Base-by-base conservation (phyloP, 2,888 invertebrate species). In the Dasysyrphus tricinctus region DNA sequence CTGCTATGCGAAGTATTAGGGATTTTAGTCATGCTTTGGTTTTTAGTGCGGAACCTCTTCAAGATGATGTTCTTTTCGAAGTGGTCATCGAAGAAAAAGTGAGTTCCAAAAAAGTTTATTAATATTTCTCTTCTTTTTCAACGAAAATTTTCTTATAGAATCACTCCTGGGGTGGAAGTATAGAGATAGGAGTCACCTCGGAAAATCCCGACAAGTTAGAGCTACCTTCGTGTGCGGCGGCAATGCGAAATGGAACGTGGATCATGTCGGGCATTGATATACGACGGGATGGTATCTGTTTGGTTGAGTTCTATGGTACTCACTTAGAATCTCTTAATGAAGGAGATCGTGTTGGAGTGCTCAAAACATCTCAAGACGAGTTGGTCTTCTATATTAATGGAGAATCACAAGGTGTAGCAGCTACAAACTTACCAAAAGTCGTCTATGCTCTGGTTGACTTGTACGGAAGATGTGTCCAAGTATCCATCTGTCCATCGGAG, bases 21-120 rank as follows among this genome's bases (percentile, higher is more conserved):
- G 97, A 97, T 91, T 97, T 97, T 91, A 97, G 97, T 92, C 96
- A 97, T 93, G 97, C 97, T n/a, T 93, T 98, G 88, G 97, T 97
- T 34, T 94, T 98, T 88, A 96, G 97, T 90, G 95, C 95, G 6
- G 96, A 96, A 89, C 96, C 97, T 5, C 93, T 98, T 37, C 93
- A 94, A 84, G 96, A 97, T 91, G 97, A 97, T 93, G 94, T 96
- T 87, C 93, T 97, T 77, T 98, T 98, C 92, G 97, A 97, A 94
- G 96, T 98, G 88, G 95, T 95, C 90, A 96, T 98, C 90, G 97
- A 97, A 91, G 96, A 96, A 93, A 98, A 97, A 95, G 98, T 98
- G 93, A 90, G 92, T 84, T 83, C 24, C 3, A 1, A 32, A 24
- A 29, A 29, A 8, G 1, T 44, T n/a, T 5, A 9, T 14, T 1